phyloP scores from a whole-genome alignment of 1,140 invertebrate genomes.

The Orius insidiosus region DNA sequence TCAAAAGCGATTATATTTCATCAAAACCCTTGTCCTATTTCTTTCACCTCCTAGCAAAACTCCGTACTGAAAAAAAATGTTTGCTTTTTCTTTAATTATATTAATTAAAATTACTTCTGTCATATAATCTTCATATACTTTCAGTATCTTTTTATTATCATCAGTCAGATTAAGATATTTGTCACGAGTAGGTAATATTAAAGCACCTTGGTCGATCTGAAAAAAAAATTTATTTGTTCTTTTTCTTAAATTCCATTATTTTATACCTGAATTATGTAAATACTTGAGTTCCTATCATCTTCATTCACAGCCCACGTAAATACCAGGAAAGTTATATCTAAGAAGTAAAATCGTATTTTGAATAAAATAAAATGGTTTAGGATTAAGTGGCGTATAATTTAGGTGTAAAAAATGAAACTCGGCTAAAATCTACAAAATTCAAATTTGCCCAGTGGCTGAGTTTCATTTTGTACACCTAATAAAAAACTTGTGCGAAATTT shows the following conservation, averaged over 20 bases:
- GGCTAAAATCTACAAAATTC: too few relatives aligned
- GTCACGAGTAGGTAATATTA: slow-evolving; percentile 74
- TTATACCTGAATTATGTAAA: slow-evolving; percentile 64
- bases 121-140: slow-evolving; percentile 84
- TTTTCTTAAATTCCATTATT: too few relatives aligned
- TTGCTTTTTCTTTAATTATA: neutral
- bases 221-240: slow-evolving; percentile 23
- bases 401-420: too few relatives aligned
- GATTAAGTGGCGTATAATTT: too few relatives aligned
- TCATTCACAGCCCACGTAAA: slow-evolving; percentile 84
- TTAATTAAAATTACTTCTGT: slow-evolving; percentile 50
- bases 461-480: too few relatives aligned
- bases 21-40: slow-evolving; percentile 46
- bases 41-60: slow-evolving; percentile 71
- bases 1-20: slow-evolving; percentile 72
- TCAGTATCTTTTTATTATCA: slow-evolving; percentile 49
- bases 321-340: slow-evolving; percentile 72
- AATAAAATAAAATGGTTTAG: neutral
- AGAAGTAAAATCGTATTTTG: neutral
- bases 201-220: slow-evolving; percentile 80
- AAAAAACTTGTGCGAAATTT: too few relatives aligned
- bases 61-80: slow-evolving; percentile 37
- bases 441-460: too few relatives aligned
- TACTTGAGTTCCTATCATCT: slow-evolving; percentile 80
- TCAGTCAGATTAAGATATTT: slow-evolving; percentile 78